Percentiles rank a stretch among this genome's conserved stretches.
Conservation (phyloP, 2,888 invertebrate species). For the Julus scandinavius region DNA sequence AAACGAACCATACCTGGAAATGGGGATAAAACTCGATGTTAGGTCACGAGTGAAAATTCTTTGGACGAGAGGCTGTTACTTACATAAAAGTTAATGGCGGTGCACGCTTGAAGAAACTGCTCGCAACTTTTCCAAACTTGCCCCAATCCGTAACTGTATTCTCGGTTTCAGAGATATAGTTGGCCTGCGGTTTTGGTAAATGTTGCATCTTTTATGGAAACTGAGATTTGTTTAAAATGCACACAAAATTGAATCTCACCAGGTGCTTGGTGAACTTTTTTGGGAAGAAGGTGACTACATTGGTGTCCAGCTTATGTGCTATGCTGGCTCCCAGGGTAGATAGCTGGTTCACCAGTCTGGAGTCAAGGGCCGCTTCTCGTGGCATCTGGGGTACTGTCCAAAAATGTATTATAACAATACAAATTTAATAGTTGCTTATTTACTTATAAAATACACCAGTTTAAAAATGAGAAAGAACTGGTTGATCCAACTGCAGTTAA, state of each 20-base stretch:
- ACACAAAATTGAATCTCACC: neutral
- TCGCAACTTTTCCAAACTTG: neutral
- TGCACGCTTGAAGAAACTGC: neutral
- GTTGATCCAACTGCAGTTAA: too few relatives aligned
- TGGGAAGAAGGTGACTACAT: constrained; percentile 43
- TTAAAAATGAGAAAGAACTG: too few relatives aligned
- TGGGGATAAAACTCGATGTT: neutral
- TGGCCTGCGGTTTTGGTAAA: neutral
- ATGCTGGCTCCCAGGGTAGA: neutral
- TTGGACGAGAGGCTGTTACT: neutral
- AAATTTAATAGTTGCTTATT: neutral
- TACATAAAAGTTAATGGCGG: constrained; percentile 30
- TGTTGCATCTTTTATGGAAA: neutral
- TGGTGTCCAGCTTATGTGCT: constrained; percentile 44
- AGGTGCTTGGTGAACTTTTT: neutral
- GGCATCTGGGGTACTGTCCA: neutral
- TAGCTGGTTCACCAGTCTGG: constrained; percentile 20
- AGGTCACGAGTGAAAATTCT: neutral
- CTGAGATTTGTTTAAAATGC: neutral
- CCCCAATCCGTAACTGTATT: neutral
- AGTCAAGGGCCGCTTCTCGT: constrained; percentile 48
- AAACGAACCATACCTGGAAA: constrained; percentile 18
- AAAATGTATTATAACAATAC: neutral
- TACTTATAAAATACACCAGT: too few relatives aligned
- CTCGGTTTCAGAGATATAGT: neutral